Evolutionary conservation across 2,888 invertebrate species (phyloP), one percentile per base, ranked within the genome.

Genomic region (Ctenicera cuprea): DNA sequence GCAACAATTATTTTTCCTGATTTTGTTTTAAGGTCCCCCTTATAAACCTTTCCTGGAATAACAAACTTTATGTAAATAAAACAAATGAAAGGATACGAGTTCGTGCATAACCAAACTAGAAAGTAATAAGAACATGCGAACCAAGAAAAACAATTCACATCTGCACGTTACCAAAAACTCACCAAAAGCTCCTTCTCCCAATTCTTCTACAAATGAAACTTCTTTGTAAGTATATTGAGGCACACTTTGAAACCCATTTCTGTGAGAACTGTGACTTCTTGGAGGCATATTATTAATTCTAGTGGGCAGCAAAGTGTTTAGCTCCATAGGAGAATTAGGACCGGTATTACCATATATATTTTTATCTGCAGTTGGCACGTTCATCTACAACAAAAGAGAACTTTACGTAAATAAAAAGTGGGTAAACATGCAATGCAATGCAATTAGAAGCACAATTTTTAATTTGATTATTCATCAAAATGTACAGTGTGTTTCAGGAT

Each of bases 131-230:
- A 26, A 26, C 3, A 26, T 5, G 26, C 5, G 5, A 26, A 5
- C 26, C 26, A 26, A 26, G 26, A 5, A 26, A 3, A 26, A 26
- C 26, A 3, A 3, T n/a, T n/a, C 48, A 33, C 59, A 20, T 12
- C 0, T 50, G 3, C 2, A 4, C 33, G 30, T 3, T 57, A 33
- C 16, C 43, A 62, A 30, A 33, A 11, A 52, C 30, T 30, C 88
- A 87, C 98, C 98, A 86, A 98, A 99, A 33, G 97, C 97, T 11
- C 99, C 98, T 88, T 98, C 97, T 20, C 98, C 98, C 33, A 98
- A 88, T 86, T 97, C 96, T 85, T 97, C 96, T 57, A 96, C 89
- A 84, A 97, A 96, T 77, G 93, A 91, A 0, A 97, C 94, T 86
- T 95, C 94, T 73, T 94, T 92, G 73, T 96, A 89, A 0, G 95